Evolutionary conservation across 2,888 invertebrate species (phyloP), one percentile per base, ranked within the genome.

Genomic region (Bugula neritina): DNA sequence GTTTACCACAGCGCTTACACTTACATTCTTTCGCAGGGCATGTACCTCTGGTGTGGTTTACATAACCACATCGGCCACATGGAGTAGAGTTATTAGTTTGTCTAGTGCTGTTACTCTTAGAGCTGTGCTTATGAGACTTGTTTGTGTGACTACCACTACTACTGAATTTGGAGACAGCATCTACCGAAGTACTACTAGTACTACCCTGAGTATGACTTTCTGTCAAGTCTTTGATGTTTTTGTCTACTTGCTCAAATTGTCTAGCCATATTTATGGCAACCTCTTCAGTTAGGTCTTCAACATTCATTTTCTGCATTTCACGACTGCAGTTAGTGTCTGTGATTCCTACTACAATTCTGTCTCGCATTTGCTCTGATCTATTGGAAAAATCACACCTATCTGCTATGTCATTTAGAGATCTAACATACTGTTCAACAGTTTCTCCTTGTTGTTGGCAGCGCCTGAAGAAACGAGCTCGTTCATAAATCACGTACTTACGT

Each of bases 361-460:
- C 21, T 10, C 52, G 21, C 13, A 21, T 52, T 21, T 52, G 52
- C 52, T 52, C 52, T 13, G 10, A 52, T 21, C 52, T 52, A 21
- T 52, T 52, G 52, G 52, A n/a, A n/a, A 57, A 57, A 57, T 17
- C 57, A 57, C 57, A 57, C 10, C 57, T 13, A 57, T 57, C 57
- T n/a, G 57, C 57, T 5, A 57, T 57, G 5, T 17, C 57, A 57
- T 57, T n/a, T n/a, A n/a, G n/a, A n/a, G n/a, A n/a, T n/a, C n/a
- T n/a, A n/a, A n/a, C n/a, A n/a, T 57, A 57, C 57, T 57, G 57
- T n/a, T 57, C 57, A 13, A 57, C 25, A 5, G 57, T 57, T n/a
- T 57, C 57, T 5, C 57, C 57, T 5, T 21, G 5, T 57, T 57
- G 57, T n/a, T 57, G 57, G 25, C 25, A 10, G 5, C 57, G 13